Base-by-base conservation (phyloP, 2,888 invertebrate species). In the Troides helena region DNA sequence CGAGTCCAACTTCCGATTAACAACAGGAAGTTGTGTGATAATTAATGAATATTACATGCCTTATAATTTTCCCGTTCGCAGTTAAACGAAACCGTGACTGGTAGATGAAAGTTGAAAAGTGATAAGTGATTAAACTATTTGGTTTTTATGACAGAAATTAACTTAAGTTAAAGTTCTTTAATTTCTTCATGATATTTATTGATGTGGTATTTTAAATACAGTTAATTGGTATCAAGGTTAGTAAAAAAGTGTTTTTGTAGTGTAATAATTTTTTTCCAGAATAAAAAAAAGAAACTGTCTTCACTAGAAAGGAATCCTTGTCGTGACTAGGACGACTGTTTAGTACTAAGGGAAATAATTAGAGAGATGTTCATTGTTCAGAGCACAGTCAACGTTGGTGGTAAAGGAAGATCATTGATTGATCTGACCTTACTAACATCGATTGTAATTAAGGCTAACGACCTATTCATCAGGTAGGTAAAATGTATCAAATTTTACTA, bases 321-420 rank as follows among this genome's bases (percentile, higher is more conserved):
- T 69, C 69, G 69, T 69, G 69, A 69, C 69, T 69, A 14, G 39
- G 60, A 39, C 46, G 46, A 14, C 53, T 53, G 68, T 60, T 64
- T 36, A 21, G 39, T 60, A 58, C 25, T 57, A 59, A n/a, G 18
- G 18, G 8, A 36, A 43, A 56, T 69, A 69, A 65, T 69, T 69
- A 69, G 69, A 57, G 69, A 53, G 60, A 56, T 14, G 63, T 63
- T 63, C 64, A 60, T 69, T 65, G 69, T 69, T 53, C 61, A 43
- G 56, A 60, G 25, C 60, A 36, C 63, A 36, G 68, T 21, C 63
- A 18, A 64, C 58, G 50, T 53, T 53, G 53, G 63, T 64, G 50
- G 64, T 68, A 58, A 30, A 58, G 6, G 58, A 68, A 58, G 63
- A 64, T 64, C 60, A 10, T 23, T 68, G 68, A 68, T 68, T 68